Conservation (phyloP, 2,888 invertebrate genomes). For the Plemyria rubiginata region DNA sequence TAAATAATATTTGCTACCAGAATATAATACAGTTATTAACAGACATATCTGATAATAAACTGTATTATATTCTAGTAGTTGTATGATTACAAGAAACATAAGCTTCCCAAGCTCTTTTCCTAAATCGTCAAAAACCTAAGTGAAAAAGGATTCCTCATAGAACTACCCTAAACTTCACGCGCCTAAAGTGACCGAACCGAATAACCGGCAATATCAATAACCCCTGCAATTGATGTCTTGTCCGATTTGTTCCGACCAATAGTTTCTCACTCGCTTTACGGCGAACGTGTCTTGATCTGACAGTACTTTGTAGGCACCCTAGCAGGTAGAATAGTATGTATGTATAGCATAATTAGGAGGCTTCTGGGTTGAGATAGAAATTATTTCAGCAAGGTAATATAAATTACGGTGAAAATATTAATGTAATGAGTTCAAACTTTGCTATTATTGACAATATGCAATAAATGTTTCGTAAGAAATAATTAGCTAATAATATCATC, state of each 20-base stretch:
- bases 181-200: constrained; percentile 27
- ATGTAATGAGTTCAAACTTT: too few species aligned
- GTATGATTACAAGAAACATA: too few species aligned
- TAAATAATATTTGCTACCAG: too few species aligned
- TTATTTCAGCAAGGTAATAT: neutral
- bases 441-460: too few species aligned
- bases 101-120: neutral
- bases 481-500: too few species aligned
- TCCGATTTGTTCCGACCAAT: constrained; percentile 76
- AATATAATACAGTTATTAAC: too few species aligned
- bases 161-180: constrained; percentile 26
- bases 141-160: neutral
- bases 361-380: neutral
- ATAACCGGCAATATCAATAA: constrained; percentile 78
- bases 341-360: constrained; percentile 16
- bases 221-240: constrained; percentile 78
- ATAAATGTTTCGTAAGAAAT: too few species aligned
- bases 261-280: constrained; percentile 78
- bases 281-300: constrained; percentile 61
- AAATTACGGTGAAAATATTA: too few species aligned
- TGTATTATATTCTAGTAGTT: too few species aligned
- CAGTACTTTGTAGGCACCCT: constrained; percentile 46
- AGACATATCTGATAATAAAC: too few species aligned
- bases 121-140: neutral
- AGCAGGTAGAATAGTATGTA: constrained; percentile 6